Percentiles rank a stretch among this genome's conserved stretches.
Evolutionary conservation across 1,140 invertebrate genomes (phyloP).

Genomic region (Hermatobates lingyangjiaoensis): DNA sequence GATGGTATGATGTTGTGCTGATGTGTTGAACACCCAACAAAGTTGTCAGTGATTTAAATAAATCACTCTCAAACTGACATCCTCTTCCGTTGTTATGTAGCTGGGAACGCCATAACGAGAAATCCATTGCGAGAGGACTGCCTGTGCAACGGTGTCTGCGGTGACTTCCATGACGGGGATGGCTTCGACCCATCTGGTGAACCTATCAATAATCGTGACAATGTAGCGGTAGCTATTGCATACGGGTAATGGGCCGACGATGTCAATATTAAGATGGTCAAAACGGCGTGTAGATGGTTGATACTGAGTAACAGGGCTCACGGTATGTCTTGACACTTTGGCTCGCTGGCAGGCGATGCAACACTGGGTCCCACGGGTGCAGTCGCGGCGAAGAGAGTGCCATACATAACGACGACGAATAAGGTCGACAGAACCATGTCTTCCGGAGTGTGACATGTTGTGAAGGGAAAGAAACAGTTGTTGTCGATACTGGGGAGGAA

Average conservation of each 20-base stretch:
- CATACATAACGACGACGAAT: conserved; percentile 7
- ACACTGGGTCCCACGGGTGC: background rate
- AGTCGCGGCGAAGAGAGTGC: background rate
- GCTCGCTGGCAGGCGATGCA: conserved; percentile 12
- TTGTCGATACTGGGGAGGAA: background rate
- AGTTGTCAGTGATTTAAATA: conserved; percentile 6
- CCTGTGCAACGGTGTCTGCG: conserved; percentile 22
- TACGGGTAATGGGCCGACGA: conserved; percentile 24
- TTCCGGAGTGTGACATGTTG: conserved; percentile 5
- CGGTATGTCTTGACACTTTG: conserved; percentile 7
- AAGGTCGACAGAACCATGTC: background rate
- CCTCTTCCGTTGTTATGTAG: conserved; percentile 17
- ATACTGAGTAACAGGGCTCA: conserved; percentile 3
- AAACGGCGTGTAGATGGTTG: conserved; percentile 21
- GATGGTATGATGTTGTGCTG: conserved; percentile 21
- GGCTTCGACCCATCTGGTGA: conserved; percentile 28
- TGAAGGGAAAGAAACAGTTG: background rate
- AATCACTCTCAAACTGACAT: conserved; percentile 12
- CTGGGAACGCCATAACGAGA: conserved; percentile 17
- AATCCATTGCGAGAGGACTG: conserved; percentile 14
- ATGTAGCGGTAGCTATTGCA: conserved; percentile 15
- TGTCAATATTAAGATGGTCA: conserved; percentile 28
- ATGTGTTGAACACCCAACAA: conserved; percentile 5
- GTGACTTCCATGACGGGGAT: conserved; percentile 24
- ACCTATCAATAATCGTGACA: conserved; percentile 26